These are phyloP conservation scores for Habroteleia sp. DNA, from an alignment of 2,888 invertebrate genomes.

Conservation along the genomic window DNA sequence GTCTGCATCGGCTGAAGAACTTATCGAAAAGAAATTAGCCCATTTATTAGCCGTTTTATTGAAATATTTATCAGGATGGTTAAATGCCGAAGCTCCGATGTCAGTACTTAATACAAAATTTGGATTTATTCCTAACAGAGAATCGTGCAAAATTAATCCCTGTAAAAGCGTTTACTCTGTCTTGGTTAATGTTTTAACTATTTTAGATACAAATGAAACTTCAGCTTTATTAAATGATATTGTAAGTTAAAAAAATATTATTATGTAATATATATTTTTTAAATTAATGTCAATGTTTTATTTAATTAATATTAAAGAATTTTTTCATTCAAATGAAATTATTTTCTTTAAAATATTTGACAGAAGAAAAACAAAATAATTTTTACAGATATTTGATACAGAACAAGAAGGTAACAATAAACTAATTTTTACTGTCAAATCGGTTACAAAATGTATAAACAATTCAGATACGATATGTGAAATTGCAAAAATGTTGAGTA, in stretches of 20 bases:
- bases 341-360: too few species aligned
- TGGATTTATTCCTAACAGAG: constrained; percentile 76
- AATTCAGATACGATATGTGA: constrained; percentile 65
- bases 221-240: constrained; percentile 69
- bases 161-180: constrained; percentile 73
- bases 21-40: constrained; percentile 70
- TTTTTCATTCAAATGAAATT: too few species aligned
- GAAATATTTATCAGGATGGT: constrained; percentile 75
- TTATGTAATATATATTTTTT: too few species aligned
- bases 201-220: constrained; percentile 67
- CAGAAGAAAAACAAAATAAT: too few species aligned
- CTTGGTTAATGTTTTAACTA: constrained; percentile 70
- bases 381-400: constrained; percentile 68
- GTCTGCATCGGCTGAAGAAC: constrained; percentile 68
- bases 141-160: constrained; percentile 74
- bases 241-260: constrained; percentile 60
- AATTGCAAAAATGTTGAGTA: constrained; percentile 70
- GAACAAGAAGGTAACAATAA: constrained; percentile 72
- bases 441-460: constrained; percentile 70
- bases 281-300: too few species aligned
- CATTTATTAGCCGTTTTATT: constrained; percentile 70
- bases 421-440: constrained; percentile 70
- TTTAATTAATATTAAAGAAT: too few species aligned
- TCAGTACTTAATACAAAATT: constrained; percentile 73
- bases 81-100: constrained; percentile 74